These are phyloP conservation scores for Trochalopteron elliotii DNA, from an alignment of 2,113 vertebrate genomes.

Conservation along the genomic window DNA sequence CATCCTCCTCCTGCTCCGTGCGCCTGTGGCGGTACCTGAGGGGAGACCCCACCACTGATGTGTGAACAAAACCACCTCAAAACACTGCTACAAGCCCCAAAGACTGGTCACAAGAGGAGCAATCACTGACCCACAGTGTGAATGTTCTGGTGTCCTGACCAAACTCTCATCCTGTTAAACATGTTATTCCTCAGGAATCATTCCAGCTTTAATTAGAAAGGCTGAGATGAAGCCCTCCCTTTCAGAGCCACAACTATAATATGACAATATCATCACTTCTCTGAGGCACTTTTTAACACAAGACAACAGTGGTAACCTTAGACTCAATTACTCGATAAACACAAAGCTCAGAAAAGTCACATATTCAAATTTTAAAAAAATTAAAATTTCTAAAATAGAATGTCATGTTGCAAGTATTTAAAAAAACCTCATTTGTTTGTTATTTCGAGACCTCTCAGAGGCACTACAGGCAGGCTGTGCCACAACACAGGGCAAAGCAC, in stretches of 20 bases:
- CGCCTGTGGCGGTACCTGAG: conserved; percentile 84
- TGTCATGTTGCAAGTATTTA: accelerated
- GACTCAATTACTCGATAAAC: not conserved
- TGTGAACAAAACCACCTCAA: not conserved
- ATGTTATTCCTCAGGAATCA: not conserved
- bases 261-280: not conserved
- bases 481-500: not conserved
- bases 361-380: not conserved
- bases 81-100: not conserved
- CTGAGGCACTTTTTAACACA: not conserved
- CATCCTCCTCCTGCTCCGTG: conserved; percentile 89
- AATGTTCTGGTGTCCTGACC: not conserved
- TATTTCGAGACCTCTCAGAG: not conserved
- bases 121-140: not conserved
- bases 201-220: not conserved
- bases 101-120: not conserved
- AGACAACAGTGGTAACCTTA: not conserved
- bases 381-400: not conserved
- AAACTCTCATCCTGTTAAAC: not conserved
- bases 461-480: not conserved
- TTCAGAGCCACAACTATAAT: not conserved
- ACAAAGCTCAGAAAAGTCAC: not conserved
- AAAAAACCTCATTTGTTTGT: not conserved
- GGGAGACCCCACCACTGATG: not conserved
- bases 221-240: not conserved